Evolutionary conservation across 2,888 invertebrate species (phyloP), one percentile per base, ranked within the genome.

Genomic region (Chymomyza fuscimana): DNA sequence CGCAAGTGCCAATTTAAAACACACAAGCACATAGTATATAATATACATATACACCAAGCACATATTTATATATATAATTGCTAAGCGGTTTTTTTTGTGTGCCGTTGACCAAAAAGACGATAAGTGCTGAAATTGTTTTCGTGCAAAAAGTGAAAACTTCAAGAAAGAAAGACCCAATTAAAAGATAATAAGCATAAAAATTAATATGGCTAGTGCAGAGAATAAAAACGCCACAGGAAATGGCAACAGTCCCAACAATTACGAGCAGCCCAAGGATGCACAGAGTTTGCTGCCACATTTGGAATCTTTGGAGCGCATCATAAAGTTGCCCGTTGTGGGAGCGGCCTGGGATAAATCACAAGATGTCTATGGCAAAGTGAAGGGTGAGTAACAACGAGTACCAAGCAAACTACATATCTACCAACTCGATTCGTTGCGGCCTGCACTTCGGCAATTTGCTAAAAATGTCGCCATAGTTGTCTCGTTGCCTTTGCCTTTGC

Each of bases 341-440:
- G 93, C 93, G 25, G 93, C 94, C 29, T 92, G 93, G 88, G 92
- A 93, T 87, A 93, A 93, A 69, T 93, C 93, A 64, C 93, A 93
- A 75, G 93, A 91, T 82, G 91, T 94, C 74, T 94, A 94, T 79
- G 93, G 92, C 82, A 93, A 93, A 92, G 93, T 94, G 58, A 92
- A 94, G 93, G 92, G 94, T 94, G 90, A 90, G 90, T 74, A 10
- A 22, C n/a, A 6, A 19, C n/a, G 19, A 56, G 19, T 56, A 22
- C 7, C 32, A 5, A 9, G 5, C 32, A 32, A 9, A 32, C 7
- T 32, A n/a, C n/a, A n/a, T n/a, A 9, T 7, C 32, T 32, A 32
- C 32, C 9, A 9, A 32, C 32, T 32, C 32, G 1, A 32, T 32
- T 32, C 32, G 32, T 32, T 32, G 32, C 7, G 5, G 32, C 32